Evolutionary conservation across 2,888 invertebrate species (phyloP), one percentile per base, ranked within the genome.

Genomic region (Siphonodentalium dalli): DNA sequence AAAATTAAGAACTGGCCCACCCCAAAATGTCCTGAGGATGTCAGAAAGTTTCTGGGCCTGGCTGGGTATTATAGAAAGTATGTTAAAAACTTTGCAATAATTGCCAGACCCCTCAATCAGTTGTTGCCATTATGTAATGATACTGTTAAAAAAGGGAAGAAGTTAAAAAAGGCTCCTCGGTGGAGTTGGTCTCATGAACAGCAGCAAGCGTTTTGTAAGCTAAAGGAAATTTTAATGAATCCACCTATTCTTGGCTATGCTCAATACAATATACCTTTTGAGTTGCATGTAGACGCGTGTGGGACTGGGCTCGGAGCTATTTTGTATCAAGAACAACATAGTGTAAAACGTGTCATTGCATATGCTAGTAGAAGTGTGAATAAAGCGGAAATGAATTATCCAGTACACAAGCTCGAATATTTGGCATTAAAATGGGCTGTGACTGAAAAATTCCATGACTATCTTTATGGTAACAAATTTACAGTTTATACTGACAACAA

Each of bases 401-500:
- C 54, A 3, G 54, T 57, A 8, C 48, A 60, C 33, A 58, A 60
- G 31, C 23, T 57, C 24, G 54, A 61, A 46, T 61, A 51, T 40
- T 34, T 61, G 13, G 48, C 39, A 9, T 41, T 63, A 8, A 61
- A 58, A 28, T 63, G 61, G 55, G 52, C 55, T 11, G 28, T 54
- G 9, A 53, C 53, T 4, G 52, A 55, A 33, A 62, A 57, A 24
- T 57, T 54, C 45, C 40, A 45, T 6, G 59, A 59, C 24, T 57
- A 50, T 31, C 28, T 58, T 15, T 55, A 49, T 18, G 50, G 44
- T 8, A 42, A 31, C 48, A 23, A 34, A 1, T 62, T 61, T 31
- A 40, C 43, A 9, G 56, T 63, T 11, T 31, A 45, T 5, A 59
- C 61, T 9, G 63, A 63, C 34, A 59, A 61, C 33, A 64, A 64